A percentile compares a stretch with the other conserved stretches of the same genome.
Conservation (phyloP, 2,797 vertebrate species). For the Acanthurus tractus region DNA sequence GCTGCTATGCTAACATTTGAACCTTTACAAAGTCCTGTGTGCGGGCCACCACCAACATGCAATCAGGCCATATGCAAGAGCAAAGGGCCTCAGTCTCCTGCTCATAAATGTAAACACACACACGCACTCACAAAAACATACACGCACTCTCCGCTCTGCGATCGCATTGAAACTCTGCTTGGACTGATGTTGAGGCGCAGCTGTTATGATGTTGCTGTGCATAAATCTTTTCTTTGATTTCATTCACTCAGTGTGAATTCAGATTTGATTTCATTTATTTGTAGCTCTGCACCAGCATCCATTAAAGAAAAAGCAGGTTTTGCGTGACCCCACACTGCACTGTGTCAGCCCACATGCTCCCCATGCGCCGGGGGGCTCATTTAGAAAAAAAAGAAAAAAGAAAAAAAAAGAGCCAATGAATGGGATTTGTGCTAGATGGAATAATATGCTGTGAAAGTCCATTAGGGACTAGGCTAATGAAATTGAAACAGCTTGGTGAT, state of each 20-base stretch:
- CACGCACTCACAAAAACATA: background rate
- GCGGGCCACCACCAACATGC: conserved; percentile 4
- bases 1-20: conserved; percentile 35
- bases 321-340: conserved; percentile 63
- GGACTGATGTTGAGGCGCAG: conserved; percentile 47
- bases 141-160: background rate
- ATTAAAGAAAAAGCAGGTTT: conserved; percentile 28
- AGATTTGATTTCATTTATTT: conserved; percentile 21
- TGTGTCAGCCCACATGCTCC: conserved; percentile 49
- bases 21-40: conserved; percentile 16
- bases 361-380: conserved; percentile 63
- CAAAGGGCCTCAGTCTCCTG: background rate
- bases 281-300: conserved; percentile 16
- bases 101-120: background rate
- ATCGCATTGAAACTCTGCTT: conserved; percentile 1
- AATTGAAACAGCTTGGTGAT: conserved; percentile 88
- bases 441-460: conserved; percentile 85
- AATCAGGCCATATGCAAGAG: conserved; percentile 32
- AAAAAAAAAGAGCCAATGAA: conserved; percentile 70
- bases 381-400: conserved; percentile 32
- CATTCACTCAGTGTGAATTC: conserved; percentile 34
- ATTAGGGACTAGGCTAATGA: conserved; percentile 86
- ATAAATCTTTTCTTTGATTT: conserved; percentile 51
- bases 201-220: conserved; percentile 35
- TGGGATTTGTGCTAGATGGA: conserved; percentile 83